Conservation (phyloP, 2,113 vertebrate species). For the Grus americana region DNA sequence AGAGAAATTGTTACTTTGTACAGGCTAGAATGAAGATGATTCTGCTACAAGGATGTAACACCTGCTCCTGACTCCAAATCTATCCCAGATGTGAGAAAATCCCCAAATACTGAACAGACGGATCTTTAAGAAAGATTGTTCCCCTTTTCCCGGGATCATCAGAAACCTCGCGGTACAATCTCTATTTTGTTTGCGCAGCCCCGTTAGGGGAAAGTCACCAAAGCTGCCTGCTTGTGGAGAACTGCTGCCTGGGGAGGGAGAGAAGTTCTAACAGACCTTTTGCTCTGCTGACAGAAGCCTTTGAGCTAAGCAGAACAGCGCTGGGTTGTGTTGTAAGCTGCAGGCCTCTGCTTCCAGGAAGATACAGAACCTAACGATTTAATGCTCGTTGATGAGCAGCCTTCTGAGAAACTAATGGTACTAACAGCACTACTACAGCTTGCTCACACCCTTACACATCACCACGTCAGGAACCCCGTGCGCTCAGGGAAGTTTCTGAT, state of each 20-base stretch:
- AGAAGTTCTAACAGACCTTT: neutral
- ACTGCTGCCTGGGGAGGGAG: neutral
- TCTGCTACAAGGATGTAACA: neutral
- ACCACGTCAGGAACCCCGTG: rapidly evolving
- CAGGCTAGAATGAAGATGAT: neutral
- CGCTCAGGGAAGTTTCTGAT: neutral
- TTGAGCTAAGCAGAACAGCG: neutral
- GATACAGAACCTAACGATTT: neutral
- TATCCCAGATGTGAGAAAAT: neutral
- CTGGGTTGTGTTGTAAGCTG: neutral
- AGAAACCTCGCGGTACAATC: neutral
- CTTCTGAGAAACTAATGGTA: neutral
- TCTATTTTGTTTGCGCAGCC: neutral
- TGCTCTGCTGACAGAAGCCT: neutral
- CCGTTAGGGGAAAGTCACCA: neutral
- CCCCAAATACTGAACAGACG: neutral
- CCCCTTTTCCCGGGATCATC: neutral
- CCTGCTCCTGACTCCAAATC: neutral
- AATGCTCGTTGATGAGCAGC: neutral
- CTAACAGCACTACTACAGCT: neutral
- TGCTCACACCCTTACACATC: neutral
- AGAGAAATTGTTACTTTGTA: neutral
- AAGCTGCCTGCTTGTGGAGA: neutral
- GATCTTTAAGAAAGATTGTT: neutral
- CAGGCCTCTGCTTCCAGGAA: neutral